Base-by-base conservation (phyloP, 2,113 vertebrate genomes). In the Lethenteron camtschaticum region DNA sequence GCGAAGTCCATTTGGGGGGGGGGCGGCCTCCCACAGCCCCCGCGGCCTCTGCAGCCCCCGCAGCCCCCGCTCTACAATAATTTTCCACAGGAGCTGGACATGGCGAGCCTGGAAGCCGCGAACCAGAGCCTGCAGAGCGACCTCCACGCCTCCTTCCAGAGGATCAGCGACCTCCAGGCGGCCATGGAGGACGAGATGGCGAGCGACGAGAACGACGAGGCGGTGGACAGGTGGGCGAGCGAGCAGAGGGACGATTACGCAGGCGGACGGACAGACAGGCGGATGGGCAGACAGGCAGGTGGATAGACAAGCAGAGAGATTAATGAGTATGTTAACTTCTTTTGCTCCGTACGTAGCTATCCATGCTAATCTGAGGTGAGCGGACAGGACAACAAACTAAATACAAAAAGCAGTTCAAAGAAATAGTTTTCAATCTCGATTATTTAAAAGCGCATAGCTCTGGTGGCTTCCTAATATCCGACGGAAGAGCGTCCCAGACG, bases 161-260 rank as follows among this genome's bases (percentile, higher is more conserved):
- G 94, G 76, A 99, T 99, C 1, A 90, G 91, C 63, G 94, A 99
- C 80, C 83, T 99, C 69, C 94, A 99, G 80, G 90, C 91, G 0
- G 91, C 90, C 78, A 99, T 99, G 1, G 94, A 99, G 77, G 94
- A 99, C 1, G 94, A 99, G 78, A 95, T 99, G 91, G 94, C 96
- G 77, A 99, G 91, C 0, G 91, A 97, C 1, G 90, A 91, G 77
- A 95, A 99, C 0, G 94, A 99, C 76, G 90, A 96, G 69, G 86
- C 96, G 66, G 94, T 99, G 76, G 95, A 96, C 82, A 96, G 89
- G 94, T 99, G 79, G 13, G 66, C 13, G 9, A 56, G 41, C 13
- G 9, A 9, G n/a, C n/a, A 12, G 3, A 10, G 24, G 9, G 9
- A 16, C 10, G 8, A 56, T 71, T 68, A 13, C 6, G 16, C 20